A percentile compares a stretch with the other conserved stretches of the same genome.
Evolutionary conservation across 2,888 invertebrate species (phyloP).

Genomic region (Drosophila siamana): DNA sequence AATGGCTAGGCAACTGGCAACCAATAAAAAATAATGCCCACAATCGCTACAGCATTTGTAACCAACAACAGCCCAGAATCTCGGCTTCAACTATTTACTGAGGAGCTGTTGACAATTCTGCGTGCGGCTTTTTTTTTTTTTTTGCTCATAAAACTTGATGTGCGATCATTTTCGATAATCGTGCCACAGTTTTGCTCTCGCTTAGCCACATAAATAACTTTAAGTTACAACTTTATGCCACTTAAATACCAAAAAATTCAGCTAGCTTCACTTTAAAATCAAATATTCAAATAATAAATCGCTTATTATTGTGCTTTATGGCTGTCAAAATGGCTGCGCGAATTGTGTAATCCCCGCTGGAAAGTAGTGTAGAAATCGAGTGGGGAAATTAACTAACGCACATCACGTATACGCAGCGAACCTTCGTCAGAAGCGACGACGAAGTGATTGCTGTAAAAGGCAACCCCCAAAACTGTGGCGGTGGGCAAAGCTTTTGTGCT

Average conservation of each 20-base stretch:
- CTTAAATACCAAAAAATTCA: too few relatives aligned
- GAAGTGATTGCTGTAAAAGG: not conserved
- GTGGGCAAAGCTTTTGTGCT: conserved; percentile 46
- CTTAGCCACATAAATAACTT: not conserved
- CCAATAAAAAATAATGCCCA: conserved; percentile 71
- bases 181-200: not conserved
- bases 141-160: conserved; percentile 9
- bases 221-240: too few relatives aligned
- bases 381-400: not conserved
- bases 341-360: not conserved
- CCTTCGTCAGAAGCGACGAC: not conserved
- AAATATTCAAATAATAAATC: too few relatives aligned
- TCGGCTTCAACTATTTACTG: conserved; percentile 14
- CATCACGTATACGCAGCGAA: conserved; percentile 12
- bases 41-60: conserved; percentile 52
- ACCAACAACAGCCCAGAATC: conserved; percentile 17
- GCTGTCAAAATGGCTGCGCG: not conserved
- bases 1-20: conserved; percentile 69
- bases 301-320: too few relatives aligned
- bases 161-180: not conserved
- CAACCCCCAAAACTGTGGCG: conserved; percentile 30
- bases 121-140: not conserved
- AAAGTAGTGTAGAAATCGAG: not conserved
- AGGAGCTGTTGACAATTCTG: not conserved
- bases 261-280: too few relatives aligned